phyloP scores from a whole-genome alignment of 2,113 vertebrate species.

The Toxotes jaculatrix region DNA sequence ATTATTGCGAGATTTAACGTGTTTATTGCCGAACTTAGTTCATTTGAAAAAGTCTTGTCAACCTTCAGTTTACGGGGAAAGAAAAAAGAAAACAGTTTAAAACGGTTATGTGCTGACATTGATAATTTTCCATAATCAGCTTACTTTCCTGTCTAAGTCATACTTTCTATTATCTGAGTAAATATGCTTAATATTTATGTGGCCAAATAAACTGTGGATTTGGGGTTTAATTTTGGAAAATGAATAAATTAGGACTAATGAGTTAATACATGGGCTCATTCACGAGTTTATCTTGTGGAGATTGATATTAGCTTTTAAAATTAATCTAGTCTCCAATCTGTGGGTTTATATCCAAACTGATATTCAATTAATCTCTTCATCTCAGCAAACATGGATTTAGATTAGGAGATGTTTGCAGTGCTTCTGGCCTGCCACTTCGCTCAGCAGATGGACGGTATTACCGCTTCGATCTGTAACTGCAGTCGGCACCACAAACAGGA shows the following conservation, averaged over 20 bases:
- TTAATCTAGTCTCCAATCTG: conserved; percentile 41
- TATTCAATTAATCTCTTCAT: conserved; percentile 60
- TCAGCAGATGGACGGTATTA: conserved; percentile 51
- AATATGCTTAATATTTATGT: conserved; percentile 40
- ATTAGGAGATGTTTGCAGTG: conserved; percentile 43
- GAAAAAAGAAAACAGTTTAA: not conserved
- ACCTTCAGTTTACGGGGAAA: not conserved
- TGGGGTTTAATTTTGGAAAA: conserved; percentile 45
- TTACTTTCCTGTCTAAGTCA: conserved; percentile 29
- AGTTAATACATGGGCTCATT: conserved; percentile 26
- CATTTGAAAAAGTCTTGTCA: not conserved
- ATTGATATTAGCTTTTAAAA: conserved; percentile 57
- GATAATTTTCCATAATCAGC: conserved; percentile 47
- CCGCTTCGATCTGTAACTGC: not conserved
- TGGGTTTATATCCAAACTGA: conserved; percentile 53
- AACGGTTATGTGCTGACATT: conserved; percentile 30
- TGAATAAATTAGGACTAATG: conserved; percentile 42
- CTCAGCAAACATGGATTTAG: conserved; percentile 54
- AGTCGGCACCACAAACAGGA: not conserved
- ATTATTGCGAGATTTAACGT: not conserved
- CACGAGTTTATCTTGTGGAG: conserved; percentile 24
- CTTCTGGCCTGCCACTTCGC: conserved; percentile 3
- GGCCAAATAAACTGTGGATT: conserved; percentile 27
- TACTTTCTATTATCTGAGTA: conserved; percentile 42
- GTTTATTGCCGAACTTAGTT: not conserved